Evolutionary conservation across 2,797 vertebrate species (phyloP).

Genomic region (Hoplostethus mediterraneus): DNA sequence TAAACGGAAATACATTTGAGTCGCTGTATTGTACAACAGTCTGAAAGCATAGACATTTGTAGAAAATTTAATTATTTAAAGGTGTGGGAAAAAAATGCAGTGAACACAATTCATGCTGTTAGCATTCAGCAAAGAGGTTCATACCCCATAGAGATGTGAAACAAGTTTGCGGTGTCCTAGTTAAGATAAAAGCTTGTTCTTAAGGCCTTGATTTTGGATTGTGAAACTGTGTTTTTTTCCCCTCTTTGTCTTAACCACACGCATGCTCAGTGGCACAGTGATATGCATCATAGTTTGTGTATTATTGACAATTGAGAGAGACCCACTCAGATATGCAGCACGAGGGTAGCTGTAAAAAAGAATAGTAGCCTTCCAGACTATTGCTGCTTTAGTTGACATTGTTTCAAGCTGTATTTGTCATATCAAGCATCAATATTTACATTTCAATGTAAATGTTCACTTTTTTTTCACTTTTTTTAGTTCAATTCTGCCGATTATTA

Average conservation of each 20-base stretch:
- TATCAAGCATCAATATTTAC: constrained; percentile 9
- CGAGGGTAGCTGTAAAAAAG: constrained; percentile 6
- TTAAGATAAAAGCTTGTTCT: constrained; percentile 77
- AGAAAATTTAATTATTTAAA: constrained; percentile 45
- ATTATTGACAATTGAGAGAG: background rate
- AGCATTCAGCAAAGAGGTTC: constrained; percentile 54
- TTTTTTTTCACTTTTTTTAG: too few species aligned
- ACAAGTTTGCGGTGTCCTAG: constrained; percentile 62
- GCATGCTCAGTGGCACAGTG: background rate
- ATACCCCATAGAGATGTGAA: constrained; percentile 45
- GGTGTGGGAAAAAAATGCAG: constrained; percentile 48
- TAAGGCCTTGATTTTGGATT: constrained; percentile 68
- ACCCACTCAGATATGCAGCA: constrained; percentile 1
- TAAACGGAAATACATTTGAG: background rate
- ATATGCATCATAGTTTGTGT: background rate
- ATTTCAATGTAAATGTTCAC: too few species aligned
- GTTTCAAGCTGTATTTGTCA: background rate
- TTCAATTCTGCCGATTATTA: constrained; percentile 32
- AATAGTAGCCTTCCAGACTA: background rate
- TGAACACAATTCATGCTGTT: constrained; percentile 65
- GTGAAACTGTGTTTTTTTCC: constrained; percentile 28
- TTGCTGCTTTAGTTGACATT: background rate
- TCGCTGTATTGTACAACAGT: background rate
- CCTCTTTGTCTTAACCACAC: background rate
- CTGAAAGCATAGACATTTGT: background rate